Evolutionary conservation across 2,888 invertebrate species (phyloP), one percentile per base, ranked within the genome.

Genomic region (Synanthedon andrenaeformis): DNA sequence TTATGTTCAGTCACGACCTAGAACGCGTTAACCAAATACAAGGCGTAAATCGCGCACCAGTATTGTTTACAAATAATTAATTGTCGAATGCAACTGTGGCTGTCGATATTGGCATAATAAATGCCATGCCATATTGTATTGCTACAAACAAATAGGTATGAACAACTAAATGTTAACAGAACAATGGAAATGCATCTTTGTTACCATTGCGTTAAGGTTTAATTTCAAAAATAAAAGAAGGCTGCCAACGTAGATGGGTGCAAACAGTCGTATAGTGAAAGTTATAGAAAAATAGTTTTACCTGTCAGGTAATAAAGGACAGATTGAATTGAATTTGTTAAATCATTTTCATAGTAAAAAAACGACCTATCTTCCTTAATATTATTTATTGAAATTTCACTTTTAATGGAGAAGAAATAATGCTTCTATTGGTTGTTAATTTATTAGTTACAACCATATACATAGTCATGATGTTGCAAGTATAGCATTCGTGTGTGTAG

Each of bases 41-140:
- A 57, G 60, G 62, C 67, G 61, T 66, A 68, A 72, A 72, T 70
- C 65, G 66, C 58, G 60, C 58, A 56, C 62, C 61, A 57, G 67
- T 66, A 77, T 77, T 85, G 82, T 86, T 84, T 85, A 79, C 87
- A 79, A 85, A 85, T 86, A 86, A 87, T 85, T 86, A 85, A 86
- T 85, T 74, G 82, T 72, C 79, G 72, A 77, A 76, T 79, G 79
- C 82, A 83, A 83, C 80, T 82, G 81, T 67, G 74, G 68, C 76
- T 76, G 74, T 79, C 79, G 78, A 79, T 82, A 83, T 74, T 80
- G 77, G 69, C 72, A 73, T 82, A 79, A 82, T 82, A 82, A 82
- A 84, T 82, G 77, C 76, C 73, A 72, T 69, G 64, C 70, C 72
- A 76, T 78, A 79, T 74, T 45, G 69, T 65, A 70, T 69, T 65